A percentile compares a stretch with the other conserved stretches of the same genome.
phyloP scores from a whole-genome alignment of 2,888 invertebrate genomes.

The Ophioninae sp. region DNA sequence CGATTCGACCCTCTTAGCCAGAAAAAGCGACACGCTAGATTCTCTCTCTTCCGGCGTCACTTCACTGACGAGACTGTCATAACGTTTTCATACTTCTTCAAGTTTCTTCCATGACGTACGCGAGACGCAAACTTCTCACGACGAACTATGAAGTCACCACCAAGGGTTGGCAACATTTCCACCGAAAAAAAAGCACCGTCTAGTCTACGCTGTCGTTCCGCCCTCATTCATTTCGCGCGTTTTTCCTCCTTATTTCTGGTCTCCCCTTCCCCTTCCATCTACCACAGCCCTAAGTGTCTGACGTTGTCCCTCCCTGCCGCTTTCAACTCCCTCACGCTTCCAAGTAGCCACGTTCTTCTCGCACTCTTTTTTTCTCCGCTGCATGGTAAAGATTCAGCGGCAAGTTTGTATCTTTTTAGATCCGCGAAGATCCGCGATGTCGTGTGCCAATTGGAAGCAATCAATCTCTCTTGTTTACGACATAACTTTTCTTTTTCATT shows the following conservation, averaged over 20 bases:
- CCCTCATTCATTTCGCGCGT: slow-evolving; percentile 4
- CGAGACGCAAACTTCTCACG: neutral
- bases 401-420: slow-evolving; percentile 4
- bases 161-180: neutral
- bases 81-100: slow-evolving; percentile 38
- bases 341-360: neutral
- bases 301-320: slow-evolving; percentile 16
- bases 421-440: neutral
- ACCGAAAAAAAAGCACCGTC: slow-evolving; percentile 10
- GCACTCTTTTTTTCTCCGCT: neutral
- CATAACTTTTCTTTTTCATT: neutral
- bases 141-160: neutral
- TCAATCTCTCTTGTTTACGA: neutral
- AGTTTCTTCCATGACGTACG: slow-evolving; percentile 17
- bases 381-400: neutral
- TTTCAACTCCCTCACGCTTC: neutral
- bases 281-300: neutral
- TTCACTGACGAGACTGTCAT: slow-evolving; percentile 33
- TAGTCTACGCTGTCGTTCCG: slow-evolving; percentile 21
- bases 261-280: neutral
- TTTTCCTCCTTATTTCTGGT: neutral
- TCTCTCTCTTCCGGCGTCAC: slow-evolving; percentile 4
- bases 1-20: neutral
- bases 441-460: neutral
- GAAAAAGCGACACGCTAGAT: neutral